Evolutionary conservation across 2,797 vertebrate species (phyloP).

Genomic region (Thunnus albacares): DNA sequence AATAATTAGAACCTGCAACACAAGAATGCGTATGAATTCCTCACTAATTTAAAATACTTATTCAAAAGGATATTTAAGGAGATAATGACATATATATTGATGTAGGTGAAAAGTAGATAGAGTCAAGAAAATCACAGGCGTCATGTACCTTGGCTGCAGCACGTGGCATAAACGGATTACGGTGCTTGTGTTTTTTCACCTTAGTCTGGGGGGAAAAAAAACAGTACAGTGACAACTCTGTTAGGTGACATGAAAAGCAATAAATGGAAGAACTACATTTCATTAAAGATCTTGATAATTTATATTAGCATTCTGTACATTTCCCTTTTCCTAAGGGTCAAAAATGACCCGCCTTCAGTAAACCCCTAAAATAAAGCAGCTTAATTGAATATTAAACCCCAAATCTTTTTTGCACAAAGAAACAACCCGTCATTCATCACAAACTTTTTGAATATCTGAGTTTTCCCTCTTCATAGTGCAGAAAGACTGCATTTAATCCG

Average conservation of each 20-base stretch:
- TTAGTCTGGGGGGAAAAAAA: slow-evolving; percentile 50
- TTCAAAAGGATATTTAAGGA: background rate
- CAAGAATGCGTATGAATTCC: background rate
- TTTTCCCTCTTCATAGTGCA: too few relatives aligned
- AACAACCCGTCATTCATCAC: too few relatives aligned
- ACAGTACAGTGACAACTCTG: background rate
- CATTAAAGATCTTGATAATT: background rate
- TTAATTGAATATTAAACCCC: too few relatives aligned
- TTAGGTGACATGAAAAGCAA: slow-evolving; percentile 5
- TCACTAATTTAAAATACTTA: background rate
- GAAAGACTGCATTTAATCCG: too few relatives aligned
- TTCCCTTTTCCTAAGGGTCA: too few relatives aligned
- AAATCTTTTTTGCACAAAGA: too few relatives aligned
- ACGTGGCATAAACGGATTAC: slow-evolving; percentile 74
- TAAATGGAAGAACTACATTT: slow-evolving; percentile 40
- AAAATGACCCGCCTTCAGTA: too few relatives aligned
- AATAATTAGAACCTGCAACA: background rate
- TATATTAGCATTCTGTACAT: background rate
- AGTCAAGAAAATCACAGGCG: background rate
- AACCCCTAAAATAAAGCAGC: too few relatives aligned
- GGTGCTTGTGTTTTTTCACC: slow-evolving; percentile 69
- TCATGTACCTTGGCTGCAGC: slow-evolving; percentile 62
- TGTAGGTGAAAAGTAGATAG: background rate
- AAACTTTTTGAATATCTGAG: too few relatives aligned
- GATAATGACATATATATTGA: background rate